A percentile compares a stretch with the other conserved stretches of the same genome.
These are phyloP conservation scores for Struthidea cinerea DNA, from an alignment of 2,113 vertebrate genomes.

Conservation along the genomic window DNA sequence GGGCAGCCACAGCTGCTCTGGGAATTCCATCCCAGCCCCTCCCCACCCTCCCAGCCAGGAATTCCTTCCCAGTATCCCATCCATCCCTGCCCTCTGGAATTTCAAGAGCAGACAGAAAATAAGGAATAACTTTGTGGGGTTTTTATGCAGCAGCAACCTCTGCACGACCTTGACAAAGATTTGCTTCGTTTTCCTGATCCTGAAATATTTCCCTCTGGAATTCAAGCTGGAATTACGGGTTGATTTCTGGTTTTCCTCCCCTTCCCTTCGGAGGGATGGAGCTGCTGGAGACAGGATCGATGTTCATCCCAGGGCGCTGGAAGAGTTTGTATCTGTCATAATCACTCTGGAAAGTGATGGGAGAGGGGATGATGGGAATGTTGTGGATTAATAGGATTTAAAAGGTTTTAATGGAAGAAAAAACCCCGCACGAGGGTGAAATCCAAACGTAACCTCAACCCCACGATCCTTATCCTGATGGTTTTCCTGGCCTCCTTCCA, in stretches of 20 bases:
- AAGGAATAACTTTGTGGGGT: neutral
- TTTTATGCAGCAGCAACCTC: neutral
- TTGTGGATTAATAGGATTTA: neutral
- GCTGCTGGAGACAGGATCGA: neutral
- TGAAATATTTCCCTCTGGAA: neutral
- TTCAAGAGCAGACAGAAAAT: too few species aligned
- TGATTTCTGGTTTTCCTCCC: neutral
- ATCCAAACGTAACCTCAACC: neutral
- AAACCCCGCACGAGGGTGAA: rapidly evolving
- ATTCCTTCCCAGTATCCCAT: neutral
- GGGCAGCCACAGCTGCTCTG: neutral
- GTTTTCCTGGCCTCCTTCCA: neutral
- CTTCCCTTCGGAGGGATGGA: neutral
- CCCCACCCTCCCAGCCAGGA: neutral
- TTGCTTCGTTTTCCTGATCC: neutral
- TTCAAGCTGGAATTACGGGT: neutral
- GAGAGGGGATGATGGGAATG: neutral
- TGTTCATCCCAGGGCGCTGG: neutral
- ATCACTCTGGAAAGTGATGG: neutral
- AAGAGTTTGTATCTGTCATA: neutral
- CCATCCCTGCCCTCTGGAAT: neutral
- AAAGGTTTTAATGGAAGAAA: neutral
- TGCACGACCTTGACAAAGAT: neutral
- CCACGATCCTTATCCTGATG: neutral
- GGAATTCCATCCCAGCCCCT: neutral